Base-by-base conservation (phyloP, 35 echinoderm and acorn worm genomes). In the Lytechinus pictus region DNA sequence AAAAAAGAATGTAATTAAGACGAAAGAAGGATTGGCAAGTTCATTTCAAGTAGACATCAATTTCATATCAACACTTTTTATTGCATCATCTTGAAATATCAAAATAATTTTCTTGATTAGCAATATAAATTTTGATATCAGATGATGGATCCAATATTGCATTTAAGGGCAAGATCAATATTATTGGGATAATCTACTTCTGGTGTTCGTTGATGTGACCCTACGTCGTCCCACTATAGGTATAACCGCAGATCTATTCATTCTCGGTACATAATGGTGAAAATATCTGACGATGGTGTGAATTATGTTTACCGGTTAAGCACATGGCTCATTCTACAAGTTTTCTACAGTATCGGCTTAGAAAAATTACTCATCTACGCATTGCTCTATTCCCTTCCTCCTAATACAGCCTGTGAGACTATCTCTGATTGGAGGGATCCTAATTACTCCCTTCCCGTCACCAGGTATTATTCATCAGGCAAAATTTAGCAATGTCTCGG, bases 401-500 rank as follows among this genome's bases (percentile, higher is more conserved):
- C 66, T 79, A 24, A 79, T 24, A 16, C 66, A 24, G 66, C 19
- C 66, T 79, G 19, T 24, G 66, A 79, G 66, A 16, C 66, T 16
- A 79, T 19, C 21, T 24, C 66, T 79, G 66, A 79, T 79, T 79
- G 66, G 66, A 79, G 66, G 66, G 66, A 7, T 79, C 66, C 21
- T 79, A 79, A 79, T 79, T 79, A 79, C 66, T 14, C 66, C 66
- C 66, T 79, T 79, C 66, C 66, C 66, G 66, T 79, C 66, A 79
- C 66, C 66, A 79, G 66, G 66, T 79, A 79, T 79, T 79, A 79
- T 79, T 79, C 66, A 79, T 79, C 66, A 79, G 66, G 66, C 66
- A 79, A 79, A 79, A 79, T 79, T 79, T 79, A 79, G 66, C 66
- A 79, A 79, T n/a, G 66, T 79, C 66, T 79, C 66, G 66, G 66